Conservation (phyloP, 2,113 vertebrate genomes). For the Smithornis capensis region DNA sequence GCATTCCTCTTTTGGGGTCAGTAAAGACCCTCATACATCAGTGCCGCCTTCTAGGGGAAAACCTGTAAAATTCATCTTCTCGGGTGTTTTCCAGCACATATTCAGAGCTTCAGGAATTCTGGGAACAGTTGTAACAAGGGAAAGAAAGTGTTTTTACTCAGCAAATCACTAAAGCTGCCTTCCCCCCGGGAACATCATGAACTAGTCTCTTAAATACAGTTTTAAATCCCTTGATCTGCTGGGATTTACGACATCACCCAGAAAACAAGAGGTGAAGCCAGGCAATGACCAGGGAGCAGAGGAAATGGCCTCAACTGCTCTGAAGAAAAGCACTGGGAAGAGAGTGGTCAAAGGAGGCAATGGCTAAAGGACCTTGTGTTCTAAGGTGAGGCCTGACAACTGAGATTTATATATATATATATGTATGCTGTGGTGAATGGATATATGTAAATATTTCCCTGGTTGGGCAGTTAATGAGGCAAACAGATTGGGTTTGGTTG, state of each 20-base stretch:
- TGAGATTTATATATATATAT: background rate
- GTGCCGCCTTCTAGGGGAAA: background rate
- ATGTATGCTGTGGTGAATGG: background rate
- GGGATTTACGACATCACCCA: constrained; percentile 23
- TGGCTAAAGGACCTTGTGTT: background rate
- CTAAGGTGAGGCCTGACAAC: background rate
- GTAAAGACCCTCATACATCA: background rate
- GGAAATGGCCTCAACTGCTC: background rate
- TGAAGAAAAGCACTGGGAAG: background rate
- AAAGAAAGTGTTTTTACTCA: constrained; percentile 6
- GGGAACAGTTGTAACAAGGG: background rate
- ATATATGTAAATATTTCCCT: background rate
- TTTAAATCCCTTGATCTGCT: constrained; percentile 61
- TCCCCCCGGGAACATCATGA: background rate
- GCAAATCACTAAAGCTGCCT: background rate
- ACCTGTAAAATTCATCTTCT: background rate
- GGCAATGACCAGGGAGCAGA: constrained; percentile 28
- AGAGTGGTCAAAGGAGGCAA: background rate
- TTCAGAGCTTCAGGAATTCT: background rate
- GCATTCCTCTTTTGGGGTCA: background rate
- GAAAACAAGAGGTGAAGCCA: constrained; percentile 34
- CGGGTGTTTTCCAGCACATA: background rate
- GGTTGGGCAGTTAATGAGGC: background rate
- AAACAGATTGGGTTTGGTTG: background rate
- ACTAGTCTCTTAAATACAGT: constrained; percentile 48